Evolutionary conservation across 2,888 invertebrate species (phyloP), one percentile per base, ranked within the genome.

Genomic region (Sminthurinus aureus): DNA sequence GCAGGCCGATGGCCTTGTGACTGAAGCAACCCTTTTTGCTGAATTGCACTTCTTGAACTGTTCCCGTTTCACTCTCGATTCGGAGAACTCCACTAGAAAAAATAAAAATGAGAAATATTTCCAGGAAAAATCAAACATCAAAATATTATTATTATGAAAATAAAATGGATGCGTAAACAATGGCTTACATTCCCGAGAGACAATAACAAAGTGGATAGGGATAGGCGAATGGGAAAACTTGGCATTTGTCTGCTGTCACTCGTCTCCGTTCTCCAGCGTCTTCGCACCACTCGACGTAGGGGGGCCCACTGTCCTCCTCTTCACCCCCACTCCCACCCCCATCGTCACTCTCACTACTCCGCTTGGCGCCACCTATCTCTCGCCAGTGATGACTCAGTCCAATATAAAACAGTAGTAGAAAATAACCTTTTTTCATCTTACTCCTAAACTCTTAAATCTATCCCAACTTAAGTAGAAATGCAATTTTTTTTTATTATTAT

Each of bases 261-360:
- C 81, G 58, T 38, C 74, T 0, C 13, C 81, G 3, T 20, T 74
- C 74, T 0, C 26, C 58, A 12, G 74, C 38, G 11, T 81, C 81
- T n/a, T 81, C 81, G 64, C 81, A 81, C 81, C 81, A 81, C 64
- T 81, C 81, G 18, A 81, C 64, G n/a, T 74, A 81, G 0, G 79
- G 38, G 13, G 18, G 4, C 9, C 38, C 38, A 6, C 6, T 6
- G 38, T 38, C 81, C 73, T 58, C 58, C 2, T 9, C 9, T 2
- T 9, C 18, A 38, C 38, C 38, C 38, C 38, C 38, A 6, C 38
- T 6, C 38, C 6, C 38, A 4, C 3, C 38, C 38, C 38, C 38
- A 38, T 6, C 38, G n/a, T n/a, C n/a, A n/a, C n/a, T n/a, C n/a
- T n/a, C n/a, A n/a, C n/a, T n/a, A n/a, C n/a, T n/a, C n/a, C n/a